Percentiles rank a stretch among this genome's conserved stretches.
These are phyloP conservation scores for Raja brachyura DNA, from an alignment of 2,113 vertebrate genomes.

Conservation along the genomic window DNA sequence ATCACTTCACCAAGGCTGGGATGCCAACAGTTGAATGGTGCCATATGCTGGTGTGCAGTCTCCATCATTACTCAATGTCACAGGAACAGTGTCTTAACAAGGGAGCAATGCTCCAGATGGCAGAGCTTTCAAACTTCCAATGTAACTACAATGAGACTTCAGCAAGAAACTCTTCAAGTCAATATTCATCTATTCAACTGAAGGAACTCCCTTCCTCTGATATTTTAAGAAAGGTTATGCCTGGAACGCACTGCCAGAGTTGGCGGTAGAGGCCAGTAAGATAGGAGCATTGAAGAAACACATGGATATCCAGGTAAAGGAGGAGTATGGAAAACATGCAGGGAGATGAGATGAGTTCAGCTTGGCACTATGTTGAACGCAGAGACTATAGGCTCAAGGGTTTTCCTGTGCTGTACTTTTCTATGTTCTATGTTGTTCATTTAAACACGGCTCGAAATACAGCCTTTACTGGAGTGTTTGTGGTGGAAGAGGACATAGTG, in stretches of 20 bases:
- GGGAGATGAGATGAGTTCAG: no score
- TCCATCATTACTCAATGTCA: neutral
- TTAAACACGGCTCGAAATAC: neutral
- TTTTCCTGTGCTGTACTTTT: no score
- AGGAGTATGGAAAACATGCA: no score
- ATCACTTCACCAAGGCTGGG: neutral
- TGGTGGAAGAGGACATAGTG: no score
- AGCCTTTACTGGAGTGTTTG: neutral
- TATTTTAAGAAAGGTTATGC: neutral
- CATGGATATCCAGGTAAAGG: no score
- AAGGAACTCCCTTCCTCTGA: neutral
- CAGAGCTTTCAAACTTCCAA: neutral
- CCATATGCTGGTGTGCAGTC: neutral
- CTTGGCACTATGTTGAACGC: no score
- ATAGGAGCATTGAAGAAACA: no score
- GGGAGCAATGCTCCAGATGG: neutral
- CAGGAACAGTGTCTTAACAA: neutral
- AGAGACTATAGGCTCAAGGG: no score
- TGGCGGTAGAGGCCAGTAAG: no score
- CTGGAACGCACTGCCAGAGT: no score
- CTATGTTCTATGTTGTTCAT: neutral
- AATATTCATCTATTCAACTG: neutral
- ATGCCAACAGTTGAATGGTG: neutral
- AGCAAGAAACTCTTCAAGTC: neutral
- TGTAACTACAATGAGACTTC: neutral